phyloP scores from a whole-genome alignment of 2,113 vertebrate genomes.

The Tringa solitaria region DNA sequence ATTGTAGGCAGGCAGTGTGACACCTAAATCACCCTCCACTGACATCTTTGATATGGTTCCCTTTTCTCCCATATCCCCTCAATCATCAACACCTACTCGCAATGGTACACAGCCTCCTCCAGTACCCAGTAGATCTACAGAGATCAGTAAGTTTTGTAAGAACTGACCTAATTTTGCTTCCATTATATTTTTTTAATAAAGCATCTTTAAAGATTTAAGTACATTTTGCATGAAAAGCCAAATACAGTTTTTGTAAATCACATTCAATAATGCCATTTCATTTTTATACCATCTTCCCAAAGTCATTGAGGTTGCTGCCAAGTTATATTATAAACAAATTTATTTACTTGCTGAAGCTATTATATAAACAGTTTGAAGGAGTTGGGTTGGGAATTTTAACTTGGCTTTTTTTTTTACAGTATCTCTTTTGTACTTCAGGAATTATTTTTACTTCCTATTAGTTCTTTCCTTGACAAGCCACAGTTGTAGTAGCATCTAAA shows the following conservation, averaged over 20 bases:
- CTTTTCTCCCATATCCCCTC: slow-evolving; percentile 88
- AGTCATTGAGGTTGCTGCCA: not conserved
- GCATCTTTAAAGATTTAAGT: not conserved
- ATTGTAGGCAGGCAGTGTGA: slow-evolving; percentile 85
- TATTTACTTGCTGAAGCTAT: not conserved
- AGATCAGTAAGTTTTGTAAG: slow-evolving; percentile 83
- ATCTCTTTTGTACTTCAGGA: not conserved
- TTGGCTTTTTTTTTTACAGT: slow-evolving; percentile 16
- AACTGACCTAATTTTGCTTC: slow-evolving; percentile 37
- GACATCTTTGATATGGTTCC: slow-evolving; percentile 99
- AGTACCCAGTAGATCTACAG: slow-evolving; percentile 83
- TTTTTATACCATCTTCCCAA: not conserved
- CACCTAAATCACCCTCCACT: slow-evolving; percentile 83
- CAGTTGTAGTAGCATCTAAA: not conserved
- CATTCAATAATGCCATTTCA: not conserved
- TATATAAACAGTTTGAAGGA: not conserved
- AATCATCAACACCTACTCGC: slow-evolving; percentile 83
- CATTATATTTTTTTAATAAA: not conserved
- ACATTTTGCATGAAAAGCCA: slow-evolving; percentile 11
- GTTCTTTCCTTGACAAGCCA: not conserved
- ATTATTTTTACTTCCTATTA: not conserved
- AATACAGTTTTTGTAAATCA: not conserved
- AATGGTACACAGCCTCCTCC: slow-evolving; percentile 89
- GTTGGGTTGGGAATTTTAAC: not conserved
- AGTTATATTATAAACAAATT: not conserved